Percentiles rank a stretch among this genome's conserved stretches.
These are phyloP conservation scores for Eulemur rufifrons DNA, from an alignment of 2,113 vertebrate genomes.

Conservation along the genomic window DNA sequence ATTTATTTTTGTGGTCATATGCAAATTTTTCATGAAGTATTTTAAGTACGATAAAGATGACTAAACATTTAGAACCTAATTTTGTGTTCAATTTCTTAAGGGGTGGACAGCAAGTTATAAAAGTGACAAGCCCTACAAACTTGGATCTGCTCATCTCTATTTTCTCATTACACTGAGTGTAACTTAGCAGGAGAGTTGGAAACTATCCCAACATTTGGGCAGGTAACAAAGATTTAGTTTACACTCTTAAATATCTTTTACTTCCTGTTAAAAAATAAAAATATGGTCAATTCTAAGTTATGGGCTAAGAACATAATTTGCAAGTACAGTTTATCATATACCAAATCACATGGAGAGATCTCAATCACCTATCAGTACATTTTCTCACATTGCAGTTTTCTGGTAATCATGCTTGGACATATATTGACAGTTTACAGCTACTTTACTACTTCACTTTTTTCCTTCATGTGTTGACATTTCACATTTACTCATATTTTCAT, in stretches of 20 bases:
- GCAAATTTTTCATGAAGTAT: neutral
- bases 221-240: neutral
- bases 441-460: neutral
- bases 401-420: neutral
- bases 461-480: neutral
- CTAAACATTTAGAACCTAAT: neutral
- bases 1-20: neutral
- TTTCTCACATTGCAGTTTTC: neutral
- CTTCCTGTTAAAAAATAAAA: constrained; percentile 24
- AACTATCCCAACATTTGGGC: neutral
- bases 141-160: neutral
- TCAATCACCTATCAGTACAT: neutral
- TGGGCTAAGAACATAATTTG: neutral
- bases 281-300: neutral
- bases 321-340: constrained; percentile 34
- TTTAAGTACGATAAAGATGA: neutral
- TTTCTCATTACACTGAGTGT: neutral
- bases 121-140: neutral
- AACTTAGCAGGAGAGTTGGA: neutral
- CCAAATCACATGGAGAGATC: neutral
- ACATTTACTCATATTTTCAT: constrained; percentile 21
- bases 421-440: constrained; percentile 32
- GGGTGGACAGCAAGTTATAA: neutral
- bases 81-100: neutral
- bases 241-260: neutral